Evolutionary conservation across 2,113 vertebrate genomes (phyloP), one percentile per base, ranked within the genome.

Genomic region (Epinephelus cyanopodus): DNA sequence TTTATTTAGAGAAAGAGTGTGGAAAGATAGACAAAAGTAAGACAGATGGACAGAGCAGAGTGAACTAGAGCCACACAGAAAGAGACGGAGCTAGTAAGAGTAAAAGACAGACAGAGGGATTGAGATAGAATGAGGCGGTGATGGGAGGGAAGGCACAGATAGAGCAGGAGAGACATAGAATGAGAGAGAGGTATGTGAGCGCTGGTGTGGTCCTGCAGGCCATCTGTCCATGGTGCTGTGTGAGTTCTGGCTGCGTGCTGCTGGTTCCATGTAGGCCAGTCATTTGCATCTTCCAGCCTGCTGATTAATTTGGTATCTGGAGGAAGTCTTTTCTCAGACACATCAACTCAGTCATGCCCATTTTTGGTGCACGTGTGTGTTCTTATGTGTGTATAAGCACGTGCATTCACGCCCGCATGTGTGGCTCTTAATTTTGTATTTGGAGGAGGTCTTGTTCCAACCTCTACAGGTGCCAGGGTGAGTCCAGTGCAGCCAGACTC

Each of bases 231-330:
- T 77, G 88, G 74, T 87, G 82, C 89, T 91, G 86, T 91, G 85
- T 81, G 90, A 74, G 90, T 83, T 79, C 85, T 91, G 88, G 90
- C 90, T 89, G 65, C 19, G 63, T 79, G 80, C 87, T 84, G 81
- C 77, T 88, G 77, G 83, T 89, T 92, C 87, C 85, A 89, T 94
- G 89, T 85, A 93, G 92, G 88, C 88, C 87, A 90, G 91, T 86
- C 85, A 92, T 93, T 90, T 91, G 89, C 91, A 93, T 92, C 84
- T 88, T 92, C 87, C 87, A 92, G 79, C 80, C 87, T 91, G 84
- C 81, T 89, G 90, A 93, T 93, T 93, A 90, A 92, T 91, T 91
- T 92, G 87, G 81, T 92, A 83, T 93, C 89, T 92, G 75, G 87
- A 90, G 88, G 66, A 92, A 75, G 74, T 67, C 21, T 77, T 88